These are phyloP conservation scores for Peromyscus nudipes DNA, from an alignment of 2,797 vertebrate species.

Conservation along the genomic window DNA sequence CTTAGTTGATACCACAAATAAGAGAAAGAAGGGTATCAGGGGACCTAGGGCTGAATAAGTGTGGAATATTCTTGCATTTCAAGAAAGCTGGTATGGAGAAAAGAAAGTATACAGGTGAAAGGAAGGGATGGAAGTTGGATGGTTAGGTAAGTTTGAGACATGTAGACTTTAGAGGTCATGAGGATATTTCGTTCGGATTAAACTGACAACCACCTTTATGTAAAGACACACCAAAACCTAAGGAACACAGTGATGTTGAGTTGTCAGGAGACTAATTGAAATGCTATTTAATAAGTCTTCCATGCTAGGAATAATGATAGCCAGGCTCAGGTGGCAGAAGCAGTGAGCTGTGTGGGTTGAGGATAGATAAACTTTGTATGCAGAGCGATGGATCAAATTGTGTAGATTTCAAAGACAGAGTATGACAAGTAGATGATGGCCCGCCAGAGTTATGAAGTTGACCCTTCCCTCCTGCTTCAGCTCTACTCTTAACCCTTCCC, in stretches of 20 bases:
- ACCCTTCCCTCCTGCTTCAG: background rate
- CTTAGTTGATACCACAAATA: background rate
- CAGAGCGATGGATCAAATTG: background rate
- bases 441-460: background rate
- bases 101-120: background rate
- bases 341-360: background rate
- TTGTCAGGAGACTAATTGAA: background rate
- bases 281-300: background rate
- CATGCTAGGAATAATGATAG: background rate
- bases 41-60: background rate
- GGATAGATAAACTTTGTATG: background rate
- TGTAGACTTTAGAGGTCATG: background rate
- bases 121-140: background rate
- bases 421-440: background rate
- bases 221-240: background rate
- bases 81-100: background rate
- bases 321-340: background rate
- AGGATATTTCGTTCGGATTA: conserved; percentile 9
- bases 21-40: background rate
- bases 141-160: background rate
- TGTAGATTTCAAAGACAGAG: background rate
- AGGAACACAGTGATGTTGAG: background rate
- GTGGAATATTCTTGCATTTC: background rate
- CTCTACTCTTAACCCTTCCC: background rate
- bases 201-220: background rate